These are phyloP conservation scores for Tetragonisca angustula DNA, from an alignment of 2,888 invertebrate genomes.

Conservation along the genomic window DNA sequence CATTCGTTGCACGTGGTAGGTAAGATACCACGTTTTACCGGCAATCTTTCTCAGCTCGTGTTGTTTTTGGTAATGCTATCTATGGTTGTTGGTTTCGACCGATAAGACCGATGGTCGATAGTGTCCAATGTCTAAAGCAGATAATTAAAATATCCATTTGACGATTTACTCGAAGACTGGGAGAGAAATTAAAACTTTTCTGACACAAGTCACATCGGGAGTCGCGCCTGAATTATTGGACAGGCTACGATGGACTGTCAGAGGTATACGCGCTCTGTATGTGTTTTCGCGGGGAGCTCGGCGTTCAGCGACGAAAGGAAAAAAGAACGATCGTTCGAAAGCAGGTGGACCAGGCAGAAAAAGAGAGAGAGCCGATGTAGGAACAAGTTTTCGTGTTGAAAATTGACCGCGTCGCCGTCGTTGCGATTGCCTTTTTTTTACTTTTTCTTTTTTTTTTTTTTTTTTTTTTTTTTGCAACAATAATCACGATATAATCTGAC, in stretches of 20 bases:
- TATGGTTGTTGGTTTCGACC: not conserved
- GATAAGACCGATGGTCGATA: not conserved
- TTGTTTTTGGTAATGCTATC: not conserved
- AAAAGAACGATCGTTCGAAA: slow-evolving; percentile 64
- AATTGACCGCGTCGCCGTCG: slow-evolving; percentile 58
- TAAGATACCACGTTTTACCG: not conserved
- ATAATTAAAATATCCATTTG: not conserved
- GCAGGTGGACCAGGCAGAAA: slow-evolving; percentile 68
- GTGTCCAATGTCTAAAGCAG: no score
- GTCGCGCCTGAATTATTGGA: not conserved
- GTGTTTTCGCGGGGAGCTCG: slow-evolving; percentile 64
- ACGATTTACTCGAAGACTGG: not conserved
- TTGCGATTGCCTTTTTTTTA: slow-evolving; percentile 55
- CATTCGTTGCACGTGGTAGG: not conserved
- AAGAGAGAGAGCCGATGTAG: slow-evolving; percentile 63
- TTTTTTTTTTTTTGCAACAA: slow-evolving; percentile 19
- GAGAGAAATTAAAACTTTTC: not conserved
- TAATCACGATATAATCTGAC: slow-evolving; percentile 4
- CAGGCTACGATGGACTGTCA: slow-evolving; percentile 38
- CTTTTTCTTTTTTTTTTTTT: no score
- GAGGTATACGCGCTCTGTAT: slow-evolving; percentile 18
- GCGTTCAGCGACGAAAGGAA: slow-evolving; percentile 46
- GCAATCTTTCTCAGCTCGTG: not conserved
- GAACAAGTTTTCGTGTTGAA: slow-evolving; percentile 65
- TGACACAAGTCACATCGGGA: not conserved